phyloP scores from a whole-genome alignment of 2,113 vertebrate genomes.

The Vulpes lagopus region DNA sequence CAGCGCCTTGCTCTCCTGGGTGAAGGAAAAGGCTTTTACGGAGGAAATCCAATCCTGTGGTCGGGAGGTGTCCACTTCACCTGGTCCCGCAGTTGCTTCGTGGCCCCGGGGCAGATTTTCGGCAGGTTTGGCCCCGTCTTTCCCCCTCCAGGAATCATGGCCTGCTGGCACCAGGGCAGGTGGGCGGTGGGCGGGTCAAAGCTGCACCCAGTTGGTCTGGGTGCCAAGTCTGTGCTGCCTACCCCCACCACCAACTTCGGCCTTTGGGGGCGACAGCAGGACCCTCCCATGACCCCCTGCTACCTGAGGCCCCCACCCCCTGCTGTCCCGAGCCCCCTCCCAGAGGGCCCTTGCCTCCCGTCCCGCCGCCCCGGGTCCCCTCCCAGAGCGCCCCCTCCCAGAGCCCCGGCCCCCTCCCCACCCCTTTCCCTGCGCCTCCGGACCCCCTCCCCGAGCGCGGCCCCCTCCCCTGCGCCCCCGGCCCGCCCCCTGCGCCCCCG shows the following conservation, averaged over 20 bases:
- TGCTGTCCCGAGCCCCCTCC: neutral
- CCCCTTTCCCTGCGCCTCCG: too few relatives aligned
- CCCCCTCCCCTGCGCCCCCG: neutral
- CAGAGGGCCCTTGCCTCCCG: neutral
- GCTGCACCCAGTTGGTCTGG: neutral
- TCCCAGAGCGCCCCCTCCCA: neutral
- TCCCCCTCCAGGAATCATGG: neutral
- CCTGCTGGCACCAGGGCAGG: neutral
- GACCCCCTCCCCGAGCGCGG: too few relatives aligned
- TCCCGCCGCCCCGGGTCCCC: neutral
- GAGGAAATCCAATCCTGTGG: neutral
- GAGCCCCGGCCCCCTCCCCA: neutral
- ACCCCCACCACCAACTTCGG: neutral
- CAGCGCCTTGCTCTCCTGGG: neutral
- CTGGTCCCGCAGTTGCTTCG: neutral
- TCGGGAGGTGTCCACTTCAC: neutral
- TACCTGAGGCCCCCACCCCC: neutral
- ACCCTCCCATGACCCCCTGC: neutral
- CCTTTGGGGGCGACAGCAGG: fast-evolving
- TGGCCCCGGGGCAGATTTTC: neutral
- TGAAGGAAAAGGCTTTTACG: neutral
- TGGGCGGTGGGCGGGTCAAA: neutral
- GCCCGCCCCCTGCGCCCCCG: neutral
- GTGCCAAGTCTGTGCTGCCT: too few relatives aligned
- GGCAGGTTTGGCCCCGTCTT: neutral